A percentile compares a stretch with the other conserved stretches of the same genome.
phyloP scores from a whole-genome alignment of 2,797 vertebrate species.

The Oreortyx pictus region DNA sequence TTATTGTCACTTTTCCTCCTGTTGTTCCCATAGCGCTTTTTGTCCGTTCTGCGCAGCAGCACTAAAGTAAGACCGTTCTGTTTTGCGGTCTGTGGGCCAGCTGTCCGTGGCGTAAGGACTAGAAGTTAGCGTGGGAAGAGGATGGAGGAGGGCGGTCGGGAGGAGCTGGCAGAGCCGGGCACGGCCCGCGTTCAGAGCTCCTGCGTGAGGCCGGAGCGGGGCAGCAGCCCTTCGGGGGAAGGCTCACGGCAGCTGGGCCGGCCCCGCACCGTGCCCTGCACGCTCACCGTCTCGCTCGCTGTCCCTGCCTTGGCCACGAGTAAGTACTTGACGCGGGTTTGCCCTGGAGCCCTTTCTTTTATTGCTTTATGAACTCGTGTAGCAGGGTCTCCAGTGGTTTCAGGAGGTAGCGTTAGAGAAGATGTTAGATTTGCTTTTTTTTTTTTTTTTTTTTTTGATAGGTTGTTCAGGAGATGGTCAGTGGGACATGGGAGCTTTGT shows the following conservation, averaged over 20 bases:
- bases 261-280: slow-evolving; percentile 59
- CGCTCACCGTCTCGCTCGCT: slow-evolving; percentile 57
- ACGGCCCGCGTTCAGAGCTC: not conserved
- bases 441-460: not conserved
- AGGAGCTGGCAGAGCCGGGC: not conserved
- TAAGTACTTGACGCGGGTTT: not conserved
- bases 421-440: not conserved
- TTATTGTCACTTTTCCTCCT: not conserved
- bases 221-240: not conserved
- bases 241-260: not conserved
- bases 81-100: accelerated
- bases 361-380: not conserved
- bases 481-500: not conserved
- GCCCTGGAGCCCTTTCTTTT: not conserved
- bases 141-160: not conserved
- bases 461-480: not conserved
- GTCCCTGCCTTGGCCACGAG: not conserved
- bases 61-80: not conserved
- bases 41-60: not conserved
- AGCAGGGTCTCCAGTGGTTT: not conserved
- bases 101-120: not conserved
- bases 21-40: not conserved
- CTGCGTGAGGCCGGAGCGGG: not conserved
- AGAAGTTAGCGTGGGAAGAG: not conserved
- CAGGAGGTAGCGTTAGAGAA: not conserved